phyloP scores from a whole-genome alignment of 2,113 vertebrate species.

The Apteryx mantelli region DNA sequence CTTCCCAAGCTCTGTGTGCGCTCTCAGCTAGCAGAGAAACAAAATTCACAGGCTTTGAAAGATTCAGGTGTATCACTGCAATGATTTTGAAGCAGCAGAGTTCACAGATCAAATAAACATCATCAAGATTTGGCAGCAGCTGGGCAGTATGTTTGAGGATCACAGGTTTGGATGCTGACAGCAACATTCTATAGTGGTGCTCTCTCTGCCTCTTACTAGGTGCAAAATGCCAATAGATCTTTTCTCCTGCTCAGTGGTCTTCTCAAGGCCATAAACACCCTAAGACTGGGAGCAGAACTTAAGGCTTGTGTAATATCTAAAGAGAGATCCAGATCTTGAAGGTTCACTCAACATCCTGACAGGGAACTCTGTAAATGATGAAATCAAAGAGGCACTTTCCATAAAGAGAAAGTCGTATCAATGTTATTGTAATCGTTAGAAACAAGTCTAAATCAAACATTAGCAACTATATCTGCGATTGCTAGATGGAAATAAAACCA shows the following conservation, averaged over 20 bases:
- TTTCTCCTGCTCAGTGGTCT: not conserved
- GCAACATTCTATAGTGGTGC: fast-evolving
- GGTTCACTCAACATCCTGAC: not conserved
- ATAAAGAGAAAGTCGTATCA: not conserved
- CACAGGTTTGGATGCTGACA: not conserved
- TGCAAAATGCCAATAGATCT: not conserved
- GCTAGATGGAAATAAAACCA: fast-evolving
- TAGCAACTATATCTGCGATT: not conserved
- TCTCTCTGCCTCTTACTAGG: not conserved
- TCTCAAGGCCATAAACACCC: not conserved
- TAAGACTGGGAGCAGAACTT: not conserved
- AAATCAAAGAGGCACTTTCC: not conserved
- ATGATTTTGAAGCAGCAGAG: not conserved
- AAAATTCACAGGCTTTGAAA: not conserved
- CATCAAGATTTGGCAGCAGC: not conserved
- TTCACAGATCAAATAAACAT: not conserved
- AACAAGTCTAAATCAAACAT: not conserved
- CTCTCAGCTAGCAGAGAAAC: not conserved
- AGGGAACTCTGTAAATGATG: not conserved
- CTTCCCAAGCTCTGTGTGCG: fast-evolving
- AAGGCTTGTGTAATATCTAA: not conserved
- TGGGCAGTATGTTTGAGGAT: not conserved
- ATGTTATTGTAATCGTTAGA: not conserved
- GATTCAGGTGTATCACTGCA: fast-evolving
- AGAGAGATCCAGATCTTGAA: not conserved